These are phyloP conservation scores for Calyptommatus sinebrachiatus DNA, from an alignment of 2,113 vertebrate genomes.

Conservation along the genomic window DNA sequence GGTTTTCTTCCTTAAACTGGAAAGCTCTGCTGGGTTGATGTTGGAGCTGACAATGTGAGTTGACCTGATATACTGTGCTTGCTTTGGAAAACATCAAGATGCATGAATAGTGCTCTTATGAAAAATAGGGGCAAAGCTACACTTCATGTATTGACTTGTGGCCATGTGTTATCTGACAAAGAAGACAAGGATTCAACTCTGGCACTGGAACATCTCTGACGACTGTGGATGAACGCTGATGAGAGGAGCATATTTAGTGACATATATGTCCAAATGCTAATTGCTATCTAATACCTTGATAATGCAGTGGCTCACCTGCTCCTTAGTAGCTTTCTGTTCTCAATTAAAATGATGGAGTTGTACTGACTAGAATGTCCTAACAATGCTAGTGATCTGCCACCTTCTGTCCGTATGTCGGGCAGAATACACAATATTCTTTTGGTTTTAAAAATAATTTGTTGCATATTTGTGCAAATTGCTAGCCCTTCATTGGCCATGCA, in stretches of 20 bases:
- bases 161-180: not conserved
- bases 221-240: not conserved
- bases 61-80: slow-evolving; percentile 35
- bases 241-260: not conserved
- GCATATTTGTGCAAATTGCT: not conserved
- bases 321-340: not conserved
- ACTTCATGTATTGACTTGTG: not conserved
- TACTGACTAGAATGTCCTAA: not conserved
- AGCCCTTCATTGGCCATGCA: not conserved
- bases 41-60: not conserved
- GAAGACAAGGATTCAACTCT: rapidly evolving
- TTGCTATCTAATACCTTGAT: rapidly evolving
- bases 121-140: not conserved
- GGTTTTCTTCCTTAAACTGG: not conserved
- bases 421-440: not conserved
- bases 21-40: rapidly evolving
- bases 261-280: not conserved
- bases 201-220: not conserved
- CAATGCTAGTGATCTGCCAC: rapidly evolving
- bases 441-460: not conserved
- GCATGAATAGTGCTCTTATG: not conserved
- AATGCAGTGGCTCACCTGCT: not conserved
- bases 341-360: not conserved
- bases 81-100: not conserved
- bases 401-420: not conserved